These are phyloP conservation scores for Ispidina picta DNA, from an alignment of 2,797 vertebrate genomes.

Conservation along the genomic window DNA sequence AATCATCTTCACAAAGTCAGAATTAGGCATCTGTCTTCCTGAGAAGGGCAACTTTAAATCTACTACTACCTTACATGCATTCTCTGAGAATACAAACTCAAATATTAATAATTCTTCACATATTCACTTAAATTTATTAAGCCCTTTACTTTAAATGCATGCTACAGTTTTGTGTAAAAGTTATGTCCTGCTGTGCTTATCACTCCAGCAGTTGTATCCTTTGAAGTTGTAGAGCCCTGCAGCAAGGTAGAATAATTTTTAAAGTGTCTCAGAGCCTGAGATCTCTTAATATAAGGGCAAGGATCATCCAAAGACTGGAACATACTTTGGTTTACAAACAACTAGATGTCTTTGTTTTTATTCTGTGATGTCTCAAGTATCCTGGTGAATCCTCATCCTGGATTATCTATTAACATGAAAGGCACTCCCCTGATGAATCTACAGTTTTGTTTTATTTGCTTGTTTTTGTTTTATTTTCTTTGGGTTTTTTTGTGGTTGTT, in stretches of 20 bases:
- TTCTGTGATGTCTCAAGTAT: background rate
- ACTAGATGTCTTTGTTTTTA: background rate
- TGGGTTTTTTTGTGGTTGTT: too few species aligned
- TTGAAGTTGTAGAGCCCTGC: background rate
- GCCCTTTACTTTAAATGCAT: fast-evolving
- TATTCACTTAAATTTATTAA: background rate
- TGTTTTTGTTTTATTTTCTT: too few species aligned
- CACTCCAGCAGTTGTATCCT: fast-evolving
- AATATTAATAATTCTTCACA: background rate
- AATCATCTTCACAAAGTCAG: background rate
- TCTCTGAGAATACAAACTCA: background rate
- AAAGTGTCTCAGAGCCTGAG: background rate
- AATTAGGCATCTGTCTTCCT: background rate
- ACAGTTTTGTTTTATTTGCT: background rate
- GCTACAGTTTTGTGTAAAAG: background rate
- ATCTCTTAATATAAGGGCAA: background rate
- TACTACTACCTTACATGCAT: background rate
- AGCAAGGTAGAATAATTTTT: background rate
- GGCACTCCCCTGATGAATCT: background rate
- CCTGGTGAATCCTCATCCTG: background rate
- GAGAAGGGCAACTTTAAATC: background rate
- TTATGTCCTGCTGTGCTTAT: background rate
- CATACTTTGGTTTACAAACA: background rate
- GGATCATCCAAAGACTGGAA: background rate
- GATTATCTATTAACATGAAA: background rate